Base-by-base conservation (phyloP, 1,140 invertebrate species). In the Zaprionus gabonicus region DNA sequence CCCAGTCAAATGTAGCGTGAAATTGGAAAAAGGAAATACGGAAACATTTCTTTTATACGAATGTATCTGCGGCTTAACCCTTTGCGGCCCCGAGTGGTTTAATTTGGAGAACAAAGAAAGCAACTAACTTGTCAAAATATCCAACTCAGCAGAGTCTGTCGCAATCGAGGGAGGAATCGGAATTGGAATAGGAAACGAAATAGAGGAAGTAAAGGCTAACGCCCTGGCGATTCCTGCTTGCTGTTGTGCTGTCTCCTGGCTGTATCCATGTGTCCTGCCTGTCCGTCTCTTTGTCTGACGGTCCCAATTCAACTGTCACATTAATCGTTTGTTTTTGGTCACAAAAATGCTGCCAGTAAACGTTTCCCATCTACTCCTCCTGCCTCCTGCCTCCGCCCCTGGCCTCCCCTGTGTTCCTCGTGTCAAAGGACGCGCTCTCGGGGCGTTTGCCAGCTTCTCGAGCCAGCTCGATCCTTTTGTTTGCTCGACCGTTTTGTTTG, bases 281-380 rank as follows among this genome's bases (percentile, higher is more conserved):
- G 53, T 58, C 20, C 38, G 25, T 58, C 27, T 58, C n/a, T 38
- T 10, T 49, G 28, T 75, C 9, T 49, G 25, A 59, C 36, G 67
- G 63, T 76, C 76, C 83, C 74, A 83, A 82, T 87, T 91, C 83
- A 91, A 91, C 87, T 91, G 87, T 91, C 87, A 91, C 87, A 91
- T 91, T 91, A 91, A 91, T 91, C 87, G 87, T 91, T 91, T 91
- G 87, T 91, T 91, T 88, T 88, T 90, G 85, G 85, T 81, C 85
- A 88, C 85, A 80, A 81, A 46, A 81, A 81, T 81, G 76, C 76
- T 78, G 70, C 78, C 79, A 88, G 85, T 90, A 88, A 88, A 88
- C 78, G 85, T 81, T 60, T 66, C 41, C 46, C 27, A 34, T 55
- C 71, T 73, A n/a, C 76, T 71, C 46, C 58, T 77, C 71, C 71